Percentiles rank a stretch among this genome's conserved stretches.
phyloP scores from a whole-genome alignment of 2,888 invertebrate genomes.

The Lycocerus yunnanus region DNA sequence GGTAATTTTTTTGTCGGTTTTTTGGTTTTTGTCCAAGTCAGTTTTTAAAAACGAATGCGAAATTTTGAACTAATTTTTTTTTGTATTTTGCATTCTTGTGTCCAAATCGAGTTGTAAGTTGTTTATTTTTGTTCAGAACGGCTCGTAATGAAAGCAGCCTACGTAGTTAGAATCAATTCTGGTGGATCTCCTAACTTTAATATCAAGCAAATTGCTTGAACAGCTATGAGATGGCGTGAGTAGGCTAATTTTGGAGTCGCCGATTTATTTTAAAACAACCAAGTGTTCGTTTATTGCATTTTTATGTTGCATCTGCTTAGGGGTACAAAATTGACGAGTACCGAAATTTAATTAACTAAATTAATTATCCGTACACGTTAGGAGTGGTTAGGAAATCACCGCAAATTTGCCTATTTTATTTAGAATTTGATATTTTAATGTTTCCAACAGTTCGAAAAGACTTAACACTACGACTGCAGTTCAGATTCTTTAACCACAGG shows the following conservation, averaged over 20 bases:
- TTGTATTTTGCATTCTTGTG: not conserved
- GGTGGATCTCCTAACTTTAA: conserved; percentile 47
- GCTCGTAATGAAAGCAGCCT: conserved; percentile 53
- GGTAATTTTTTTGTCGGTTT: conserved; percentile 14
- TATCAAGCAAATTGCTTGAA: conserved; percentile 50
- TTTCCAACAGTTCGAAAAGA: conserved; percentile 89
- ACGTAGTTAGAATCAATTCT: conserved; percentile 51
- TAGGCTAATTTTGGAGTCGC: conserved; percentile 3
- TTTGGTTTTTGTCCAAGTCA: not conserved
- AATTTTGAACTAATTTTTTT: not conserved
- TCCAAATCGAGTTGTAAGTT: not conserved
- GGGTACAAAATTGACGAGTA: conserved; percentile 17
- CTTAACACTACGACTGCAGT: conserved; percentile 92
- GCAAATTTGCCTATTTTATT: not conserved
- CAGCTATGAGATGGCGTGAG: conserved; percentile 23
- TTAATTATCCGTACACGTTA: not conserved
- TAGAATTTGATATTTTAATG: conserved; percentile 7
- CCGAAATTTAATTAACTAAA: conserved; percentile 8
- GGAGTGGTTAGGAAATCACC: not conserved
- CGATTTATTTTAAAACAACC: not conserved
- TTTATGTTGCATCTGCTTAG: not conserved
- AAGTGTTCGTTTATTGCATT: conserved; percentile 8
- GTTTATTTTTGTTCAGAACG: conserved; percentile 44
- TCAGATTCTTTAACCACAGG: conserved; percentile 95
- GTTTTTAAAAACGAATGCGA: conserved; percentile 1